phyloP scores from a whole-genome alignment of 2,113 vertebrate genomes.

The Sapajus apella region DNA sequence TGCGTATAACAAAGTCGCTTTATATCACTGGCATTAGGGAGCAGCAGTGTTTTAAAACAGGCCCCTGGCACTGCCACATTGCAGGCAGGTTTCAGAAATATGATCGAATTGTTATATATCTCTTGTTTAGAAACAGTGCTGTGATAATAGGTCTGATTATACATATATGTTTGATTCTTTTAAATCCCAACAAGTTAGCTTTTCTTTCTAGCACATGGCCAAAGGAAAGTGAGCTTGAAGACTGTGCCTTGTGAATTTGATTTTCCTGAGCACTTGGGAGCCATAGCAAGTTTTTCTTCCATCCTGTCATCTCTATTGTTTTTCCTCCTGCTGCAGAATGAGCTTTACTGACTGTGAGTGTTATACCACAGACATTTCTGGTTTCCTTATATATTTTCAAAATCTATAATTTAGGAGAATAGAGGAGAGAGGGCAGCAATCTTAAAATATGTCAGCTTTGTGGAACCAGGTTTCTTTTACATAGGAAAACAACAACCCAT shows the following conservation, averaged over 20 bases:
- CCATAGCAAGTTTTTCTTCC: neutral
- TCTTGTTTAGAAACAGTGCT: slow-evolving; percentile 1
- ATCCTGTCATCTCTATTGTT: neutral
- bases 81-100: neutral
- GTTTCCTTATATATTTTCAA: neutral
- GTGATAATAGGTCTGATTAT: neutral
- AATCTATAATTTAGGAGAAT: neutral
- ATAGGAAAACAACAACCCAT: neutral
- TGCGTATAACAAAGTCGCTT: neutral
- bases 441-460: neutral
- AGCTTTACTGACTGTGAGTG: neutral
- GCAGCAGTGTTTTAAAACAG: neutral
- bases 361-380: neutral
- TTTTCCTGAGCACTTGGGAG: neutral
- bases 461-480: neutral
- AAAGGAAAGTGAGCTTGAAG: neutral
- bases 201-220: neutral
- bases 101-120: neutral
- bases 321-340: neutral
- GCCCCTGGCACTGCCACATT: neutral
- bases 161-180: neutral
- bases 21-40: neutral
- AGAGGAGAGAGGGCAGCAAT: neutral
- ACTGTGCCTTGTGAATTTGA: neutral
- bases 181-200: neutral